Evolutionary conservation across 1,140 invertebrate species (phyloP).

Genomic region (Pseudachorutes palmiensis): DNA sequence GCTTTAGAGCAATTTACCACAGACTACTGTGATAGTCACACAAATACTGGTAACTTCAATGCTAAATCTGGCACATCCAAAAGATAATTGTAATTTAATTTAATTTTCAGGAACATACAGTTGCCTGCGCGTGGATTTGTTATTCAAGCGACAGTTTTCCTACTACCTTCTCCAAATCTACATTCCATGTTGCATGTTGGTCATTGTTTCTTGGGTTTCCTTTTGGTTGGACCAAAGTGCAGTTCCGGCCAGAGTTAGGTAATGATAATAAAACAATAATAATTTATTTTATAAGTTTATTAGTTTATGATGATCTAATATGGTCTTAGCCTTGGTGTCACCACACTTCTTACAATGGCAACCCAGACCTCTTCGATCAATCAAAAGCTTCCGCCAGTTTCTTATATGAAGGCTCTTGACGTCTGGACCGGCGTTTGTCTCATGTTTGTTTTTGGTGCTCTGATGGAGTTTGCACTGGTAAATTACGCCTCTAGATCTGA

Average conservation of each 20-base stretch:
- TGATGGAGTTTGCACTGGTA: slow-evolving; percentile 49
- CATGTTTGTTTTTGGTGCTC: slow-evolving; percentile 51
- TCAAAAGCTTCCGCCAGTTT: slow-evolving; percentile 18
- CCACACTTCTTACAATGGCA: slow-evolving; percentile 52
- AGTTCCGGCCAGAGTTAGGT: slow-evolving; percentile 49
- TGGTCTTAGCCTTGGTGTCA: slow-evolving; percentile 52
- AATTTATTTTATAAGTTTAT: too few relatives aligned
- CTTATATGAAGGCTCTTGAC: slow-evolving; percentile 46
- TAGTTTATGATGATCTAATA: too few relatives aligned
- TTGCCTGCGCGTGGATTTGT: slow-evolving; percentile 47
- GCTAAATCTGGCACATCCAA: too few relatives aligned
- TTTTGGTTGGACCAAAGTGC: slow-evolving; percentile 52
- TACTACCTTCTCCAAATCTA: slow-evolving; percentile 52
- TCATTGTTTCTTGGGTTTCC: slow-evolving; percentile 52
- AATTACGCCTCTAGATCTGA: slow-evolving; percentile 89
- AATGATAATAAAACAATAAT: too few relatives aligned
- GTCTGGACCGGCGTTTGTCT: slow-evolving; percentile 53
- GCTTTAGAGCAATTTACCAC: slow-evolving; percentile 84
- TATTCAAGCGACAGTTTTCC: slow-evolving; percentile 49
- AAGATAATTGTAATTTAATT: too few relatives aligned
- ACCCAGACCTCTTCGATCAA: slow-evolving; percentile 50
- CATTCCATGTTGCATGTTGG: slow-evolving; percentile 49
- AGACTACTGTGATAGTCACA: slow-evolving; percentile 90
- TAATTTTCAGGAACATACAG: slow-evolving; percentile 47
- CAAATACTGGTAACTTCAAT: slow-evolving; percentile 47